Conservation (phyloP, 2,113 vertebrate species). For the Raja brachyura region DNA sequence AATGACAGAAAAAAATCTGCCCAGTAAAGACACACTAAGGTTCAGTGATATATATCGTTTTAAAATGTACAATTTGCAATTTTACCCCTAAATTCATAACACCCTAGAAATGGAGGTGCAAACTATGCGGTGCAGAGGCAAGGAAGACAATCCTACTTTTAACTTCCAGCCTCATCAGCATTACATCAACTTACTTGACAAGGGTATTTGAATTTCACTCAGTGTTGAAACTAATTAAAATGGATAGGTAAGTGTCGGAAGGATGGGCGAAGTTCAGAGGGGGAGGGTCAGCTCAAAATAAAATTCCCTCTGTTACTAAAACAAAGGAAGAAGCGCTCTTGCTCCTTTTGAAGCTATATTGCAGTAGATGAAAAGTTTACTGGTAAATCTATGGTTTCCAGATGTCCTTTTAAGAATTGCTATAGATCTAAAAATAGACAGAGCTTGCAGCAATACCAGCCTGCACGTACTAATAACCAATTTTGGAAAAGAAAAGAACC, state of each 20-base stretch:
- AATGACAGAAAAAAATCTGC: neutral
- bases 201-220: neutral
- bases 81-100: neutral
- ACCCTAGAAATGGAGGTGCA: neutral
- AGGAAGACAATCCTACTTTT: neutral
- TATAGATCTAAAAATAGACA: neutral
- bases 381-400: neutral
- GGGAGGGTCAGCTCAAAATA: neutral
- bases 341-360: neutral
- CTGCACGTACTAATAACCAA: neutral
- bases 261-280: neutral
- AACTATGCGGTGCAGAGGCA: neutral
- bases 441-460: neutral
- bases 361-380: neutral
- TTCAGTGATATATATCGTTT: neutral
- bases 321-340: neutral
- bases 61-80: neutral
- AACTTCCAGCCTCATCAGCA: neutral
- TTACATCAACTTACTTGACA: neutral
- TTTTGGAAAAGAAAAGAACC: neutral
- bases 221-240: neutral
- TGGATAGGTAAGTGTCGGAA: neutral
- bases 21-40: neutral
- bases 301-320: neutral
- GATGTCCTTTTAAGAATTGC: neutral